Evolutionary conservation across 2,888 invertebrate species (phyloP), one percentile per base, ranked within the genome.

Genomic region (Bombylius major): DNA sequence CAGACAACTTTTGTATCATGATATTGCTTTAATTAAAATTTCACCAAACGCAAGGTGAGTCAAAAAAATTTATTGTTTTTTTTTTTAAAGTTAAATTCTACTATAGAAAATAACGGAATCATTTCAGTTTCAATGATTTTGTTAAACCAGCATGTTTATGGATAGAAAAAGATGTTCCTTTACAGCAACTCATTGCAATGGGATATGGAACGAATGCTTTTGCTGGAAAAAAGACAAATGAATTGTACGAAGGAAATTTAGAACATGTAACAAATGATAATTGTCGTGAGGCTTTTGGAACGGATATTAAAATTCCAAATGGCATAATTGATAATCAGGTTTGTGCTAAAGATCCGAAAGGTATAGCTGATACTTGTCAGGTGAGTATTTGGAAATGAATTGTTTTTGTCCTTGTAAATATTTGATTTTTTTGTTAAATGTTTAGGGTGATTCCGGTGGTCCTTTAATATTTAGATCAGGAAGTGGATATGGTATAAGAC

Each of bases 1-100:
- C 45, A 67, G 67, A 36, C 69, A 72, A 4, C 62, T 65, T 1
- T 75, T 77, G 46, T 84, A 85, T 70, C 72, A 83, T 61, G 86
- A 86, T 63, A 82, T 85, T 52, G 83, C 82, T 0, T 68, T 86
- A 0, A 54, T 86, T 1, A 75, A 79, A 62, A 67, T 84, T 23
- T 50, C 53, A 4, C 45, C 45, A 14, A 51, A 42, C 5, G 57
- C 54, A 23, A 53, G 47, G 56, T 53, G 48, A 51, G 46, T 51
- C 6, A 47, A 50, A 13, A 23, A 23, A 23, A 42, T 42, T 42
- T 8, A 4, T 36, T 36, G 1, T 36, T 36, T 36, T 36, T 36
- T n/a, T n/a, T n/a, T n/a, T n/a, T n/a, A n/a, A n/a, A 36, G 8
- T 7, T 2, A 36, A 36, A 36, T 8, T 7, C 5, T 36, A 1